Evolutionary conservation across 2,888 invertebrate genomes (phyloP), one percentile per base, ranked within the genome.

Genomic region (Xestia rhomboidea): DNA sequence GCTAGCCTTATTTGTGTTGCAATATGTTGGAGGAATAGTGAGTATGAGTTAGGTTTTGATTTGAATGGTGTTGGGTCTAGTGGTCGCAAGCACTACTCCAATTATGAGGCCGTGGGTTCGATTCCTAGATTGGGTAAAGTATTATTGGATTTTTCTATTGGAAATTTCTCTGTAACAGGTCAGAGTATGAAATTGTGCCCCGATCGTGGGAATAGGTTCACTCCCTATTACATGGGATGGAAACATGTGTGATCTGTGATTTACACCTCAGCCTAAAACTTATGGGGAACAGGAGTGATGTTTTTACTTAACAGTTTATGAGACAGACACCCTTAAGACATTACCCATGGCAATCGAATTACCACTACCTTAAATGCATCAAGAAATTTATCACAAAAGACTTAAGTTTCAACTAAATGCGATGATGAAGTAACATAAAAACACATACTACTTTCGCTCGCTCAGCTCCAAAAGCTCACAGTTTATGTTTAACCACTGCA

Each of bases 401-500:
- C 24, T 73, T 5, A 27, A 34, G 30, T 18, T 21, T 11, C 7
- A 38, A 57, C 44, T 46, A 46, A 54, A 76, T 27, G 5, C 24
- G 2, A 34, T 11, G 44, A 15, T 44, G 49, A 63, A 79, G 15
- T 38, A 10, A 80, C 27, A 62, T 15, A 51, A 57, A 54, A 57
- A 21, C 38, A 3, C 24, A 34, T 49, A 30, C 4, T 34, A 46
- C 13, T 38, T 46, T 30, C 30, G 44, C 46, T 64, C 69, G 44
- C n/a, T 60, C 15, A 34, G 21, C 54, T 69, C n/a, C 34, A 51
- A 68, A 57, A 62, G 18, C 66, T 73, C 30, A 54, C 51, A 74
- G 70, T 73, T 68, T 62, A 60, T 46, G 46, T 71, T 60, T 68
- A 79, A 74, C 46, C 54, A 64, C 34, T 74, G 46, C 63, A 83